These are phyloP conservation scores for Archaeoteleia sp. DNA, from an alignment of 2,888 invertebrate species.

Conservation along the genomic window DNA sequence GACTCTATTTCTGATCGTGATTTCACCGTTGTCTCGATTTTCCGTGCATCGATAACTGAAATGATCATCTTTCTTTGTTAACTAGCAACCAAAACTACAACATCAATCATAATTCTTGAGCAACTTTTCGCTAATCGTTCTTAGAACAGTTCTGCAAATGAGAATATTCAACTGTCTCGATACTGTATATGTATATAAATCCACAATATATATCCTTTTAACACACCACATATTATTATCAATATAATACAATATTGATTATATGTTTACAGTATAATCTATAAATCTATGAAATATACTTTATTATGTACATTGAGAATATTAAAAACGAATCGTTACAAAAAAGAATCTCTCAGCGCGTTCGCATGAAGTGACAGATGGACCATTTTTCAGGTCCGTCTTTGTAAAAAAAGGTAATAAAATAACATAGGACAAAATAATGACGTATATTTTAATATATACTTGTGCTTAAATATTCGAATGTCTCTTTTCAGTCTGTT, in stretches of 20 bases:
- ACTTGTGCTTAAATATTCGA: too few relatives aligned
- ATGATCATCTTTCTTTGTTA: not conserved
- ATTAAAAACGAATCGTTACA: slow-evolving; percentile 59
- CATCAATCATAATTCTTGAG: slow-evolving; percentile 1
- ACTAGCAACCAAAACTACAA: slow-evolving; percentile 21
- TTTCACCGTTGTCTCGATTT: not conserved
- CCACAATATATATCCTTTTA: slow-evolving; percentile 57
- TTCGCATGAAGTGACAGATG: slow-evolving; percentile 55
- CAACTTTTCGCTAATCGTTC: too few relatives aligned
- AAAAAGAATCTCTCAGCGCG: slow-evolving; percentile 54
- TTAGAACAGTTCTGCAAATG: slow-evolving; percentile 23
- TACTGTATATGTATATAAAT: slow-evolving; percentile 48
- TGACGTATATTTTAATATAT: slow-evolving; percentile 6
- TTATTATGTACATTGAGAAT: slow-evolving; percentile 70
- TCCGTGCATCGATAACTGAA: too few relatives aligned
- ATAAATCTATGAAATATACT: slow-evolving; percentile 70
- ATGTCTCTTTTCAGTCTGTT: too few relatives aligned
- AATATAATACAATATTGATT: slow-evolving; percentile 73
- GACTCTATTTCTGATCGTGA: not conserved
- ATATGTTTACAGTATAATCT: slow-evolving; percentile 70
- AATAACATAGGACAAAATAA: slow-evolving; percentile 11
- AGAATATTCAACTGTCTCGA: slow-evolving; percentile 31
- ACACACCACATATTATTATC: slow-evolving; percentile 71
- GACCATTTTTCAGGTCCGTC: slow-evolving; percentile 5
- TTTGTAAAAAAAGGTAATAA: slow-evolving; percentile 17